A percentile compares a stretch with the other conserved stretches of the same genome.
Evolutionary conservation across 2,113 vertebrate genomes (phyloP).

Genomic region (Cyphomyrus plagiostoma): DNA sequence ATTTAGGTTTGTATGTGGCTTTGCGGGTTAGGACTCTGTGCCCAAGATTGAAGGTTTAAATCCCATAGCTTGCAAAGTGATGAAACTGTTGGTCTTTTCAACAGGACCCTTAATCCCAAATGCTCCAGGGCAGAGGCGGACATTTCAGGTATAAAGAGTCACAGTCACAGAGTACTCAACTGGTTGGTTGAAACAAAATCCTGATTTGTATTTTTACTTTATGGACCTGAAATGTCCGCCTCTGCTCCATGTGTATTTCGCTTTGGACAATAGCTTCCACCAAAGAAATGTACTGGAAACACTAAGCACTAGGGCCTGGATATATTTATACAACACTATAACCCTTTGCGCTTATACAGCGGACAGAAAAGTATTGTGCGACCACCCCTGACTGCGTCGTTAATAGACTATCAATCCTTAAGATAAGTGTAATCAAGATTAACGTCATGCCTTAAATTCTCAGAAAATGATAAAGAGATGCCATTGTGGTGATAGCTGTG

Average conservation of each 20-base stretch:
- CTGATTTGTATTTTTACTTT: no score
- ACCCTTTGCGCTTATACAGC: neutral
- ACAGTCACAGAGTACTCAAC: no score
- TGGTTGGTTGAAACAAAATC: no score
- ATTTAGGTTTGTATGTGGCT: neutral
- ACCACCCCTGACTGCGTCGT: neutral
- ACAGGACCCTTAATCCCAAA: neutral
- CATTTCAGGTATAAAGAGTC: no score
- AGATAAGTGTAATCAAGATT: neutral
- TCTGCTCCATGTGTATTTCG: neutral
- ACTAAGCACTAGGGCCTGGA: neutral
- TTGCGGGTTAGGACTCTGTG: neutral
- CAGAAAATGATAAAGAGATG: neutral
- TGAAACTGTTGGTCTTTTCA: neutral
- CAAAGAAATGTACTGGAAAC: neutral
- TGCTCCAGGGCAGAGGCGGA: neutral
- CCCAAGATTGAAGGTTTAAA: neutral
- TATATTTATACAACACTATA: neutral
- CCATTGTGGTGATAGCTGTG: neutral
- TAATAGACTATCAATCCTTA: neutral
- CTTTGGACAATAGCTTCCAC: neutral
- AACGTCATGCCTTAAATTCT: neutral
- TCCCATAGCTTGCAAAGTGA: neutral
- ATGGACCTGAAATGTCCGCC: no score
- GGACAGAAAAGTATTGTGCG: neutral